These are phyloP conservation scores for Phoxinus phoxinus DNA, from an alignment of 2,113 vertebrate genomes.

Conservation along the genomic window DNA sequence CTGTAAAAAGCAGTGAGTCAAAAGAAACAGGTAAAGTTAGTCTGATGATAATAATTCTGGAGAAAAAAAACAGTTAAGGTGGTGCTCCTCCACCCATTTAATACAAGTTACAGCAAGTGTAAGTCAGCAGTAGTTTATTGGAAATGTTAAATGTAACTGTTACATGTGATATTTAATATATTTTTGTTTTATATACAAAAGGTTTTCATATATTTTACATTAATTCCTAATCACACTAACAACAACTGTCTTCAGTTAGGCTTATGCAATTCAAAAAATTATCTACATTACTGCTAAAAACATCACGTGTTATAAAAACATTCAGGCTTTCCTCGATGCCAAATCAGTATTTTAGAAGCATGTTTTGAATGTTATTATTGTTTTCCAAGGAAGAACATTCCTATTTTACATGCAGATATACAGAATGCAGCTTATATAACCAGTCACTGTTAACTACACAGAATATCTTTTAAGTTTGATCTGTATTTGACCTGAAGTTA, in stretches of 20 bases:
- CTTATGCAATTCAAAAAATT: not conserved
- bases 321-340: not conserved
- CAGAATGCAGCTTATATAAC: not conserved
- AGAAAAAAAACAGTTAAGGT: not conserved
- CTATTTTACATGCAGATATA: not conserved
- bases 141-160: not conserved
- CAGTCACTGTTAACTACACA: not conserved
- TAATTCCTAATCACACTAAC: not conserved
- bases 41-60: not conserved
- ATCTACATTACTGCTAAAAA: not conserved
- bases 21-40: not conserved
- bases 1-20: not conserved
- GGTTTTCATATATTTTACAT: not conserved
- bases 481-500: conserved; percentile 5
- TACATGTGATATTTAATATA: not conserved
- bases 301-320: not conserved
- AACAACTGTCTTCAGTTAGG: not conserved
- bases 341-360: not conserved
- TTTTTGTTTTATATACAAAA: not conserved
- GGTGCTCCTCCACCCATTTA: not conserved
- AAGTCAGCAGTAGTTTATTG: not conserved
- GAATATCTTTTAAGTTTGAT: not conserved
- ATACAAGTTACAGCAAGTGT: not conserved
- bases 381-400: not conserved
- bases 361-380: not conserved